phyloP scores from a whole-genome alignment of 1,140 invertebrate genomes.

The Drosophila cardini region DNA sequence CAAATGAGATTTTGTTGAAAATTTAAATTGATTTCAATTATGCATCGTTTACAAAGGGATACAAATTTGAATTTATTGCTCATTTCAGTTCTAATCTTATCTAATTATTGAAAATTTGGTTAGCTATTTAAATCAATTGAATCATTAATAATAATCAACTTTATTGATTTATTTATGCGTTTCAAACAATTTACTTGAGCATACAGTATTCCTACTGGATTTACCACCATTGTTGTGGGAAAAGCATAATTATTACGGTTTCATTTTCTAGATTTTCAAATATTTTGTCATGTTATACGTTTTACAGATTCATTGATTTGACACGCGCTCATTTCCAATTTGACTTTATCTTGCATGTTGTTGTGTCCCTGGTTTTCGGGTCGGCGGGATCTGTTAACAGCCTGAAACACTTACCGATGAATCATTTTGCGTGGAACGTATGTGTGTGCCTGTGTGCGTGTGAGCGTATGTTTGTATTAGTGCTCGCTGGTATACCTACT shows the following conservation, averaged over 20 bases:
- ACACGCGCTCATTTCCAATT: neutral
- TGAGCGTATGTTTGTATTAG: neutral
- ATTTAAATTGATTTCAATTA: constrained; percentile 5
- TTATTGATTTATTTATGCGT: too few relatives aligned
- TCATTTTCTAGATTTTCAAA: constrained; percentile 11
- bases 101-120: neutral
- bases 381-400: constrained; percentile 10
- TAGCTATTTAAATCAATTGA: neutral
- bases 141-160: neutral
- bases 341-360: neutral
- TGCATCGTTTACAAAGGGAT: constrained; percentile 4
- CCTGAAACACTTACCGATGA: constrained; percentile 11
- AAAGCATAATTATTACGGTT: constrained; percentile 1
- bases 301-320: constrained; percentile 7
- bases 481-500: neutral
- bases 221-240: neutral
- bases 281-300: constrained; percentile 1
- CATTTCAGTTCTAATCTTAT: neutral
- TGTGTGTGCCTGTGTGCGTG: neutral
- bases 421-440: constrained; percentile 19
- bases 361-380: constrained; percentile 5
- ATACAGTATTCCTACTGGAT: neutral
- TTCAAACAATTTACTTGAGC: neutral
- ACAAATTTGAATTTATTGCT: neutral
- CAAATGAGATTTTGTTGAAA: neutral